A percentile compares a stretch with the other conserved stretches of the same genome.
phyloP scores from a whole-genome alignment of 1,140 invertebrate species.

The Drosophila erecta region DNA sequence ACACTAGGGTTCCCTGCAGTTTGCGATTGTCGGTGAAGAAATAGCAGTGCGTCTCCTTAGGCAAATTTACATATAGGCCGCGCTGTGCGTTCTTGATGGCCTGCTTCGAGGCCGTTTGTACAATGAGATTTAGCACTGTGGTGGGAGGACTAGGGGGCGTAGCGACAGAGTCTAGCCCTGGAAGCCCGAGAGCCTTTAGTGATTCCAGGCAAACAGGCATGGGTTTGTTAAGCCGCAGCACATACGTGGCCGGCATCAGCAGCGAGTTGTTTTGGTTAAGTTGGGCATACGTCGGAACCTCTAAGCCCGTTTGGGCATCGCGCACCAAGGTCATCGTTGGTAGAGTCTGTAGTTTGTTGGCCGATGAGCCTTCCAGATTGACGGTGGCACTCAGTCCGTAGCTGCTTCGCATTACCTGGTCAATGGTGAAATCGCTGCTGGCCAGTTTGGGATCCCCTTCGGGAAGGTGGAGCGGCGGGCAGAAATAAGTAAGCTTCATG shows the following conservation, averaged over 20 bases:
- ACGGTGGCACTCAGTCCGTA: constrained; percentile 94
- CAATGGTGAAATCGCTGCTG: constrained; percentile 59
- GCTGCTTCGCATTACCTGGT: constrained; percentile 63
- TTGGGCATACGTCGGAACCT: constrained; percentile 91
- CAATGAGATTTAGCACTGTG: constrained; percentile 70
- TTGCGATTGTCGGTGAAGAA: constrained; percentile 93
- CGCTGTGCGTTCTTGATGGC: constrained; percentile 62
- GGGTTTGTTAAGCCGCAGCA: constrained; percentile 93
- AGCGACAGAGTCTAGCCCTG: constrained; percentile 19
- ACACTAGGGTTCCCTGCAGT: constrained; percentile 91
- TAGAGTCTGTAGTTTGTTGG: constrained; percentile 94
- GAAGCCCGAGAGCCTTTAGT: constrained; percentile 44
- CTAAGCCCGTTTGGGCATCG: constrained; percentile 90
- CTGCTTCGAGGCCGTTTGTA: constrained; percentile 68
- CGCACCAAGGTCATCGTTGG: constrained; percentile 91
- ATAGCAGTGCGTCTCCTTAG: constrained; percentile 97
- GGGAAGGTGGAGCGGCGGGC: constrained; percentile 84
- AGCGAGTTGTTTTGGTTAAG: constrained; percentile 93
- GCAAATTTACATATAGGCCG: constrained; percentile 89
- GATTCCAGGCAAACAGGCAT: constrained; percentile 88
- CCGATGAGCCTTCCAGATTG: constrained; percentile 94
- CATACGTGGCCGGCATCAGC: constrained; percentile 95
- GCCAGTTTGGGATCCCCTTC: constrained; percentile 34
- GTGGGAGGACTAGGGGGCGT: constrained; percentile 26
- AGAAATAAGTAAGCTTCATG: constrained; percentile 97